These are phyloP conservation scores for Cantharis nigra DNA, from an alignment of 2,888 invertebrate genomes.

Conservation along the genomic window DNA sequence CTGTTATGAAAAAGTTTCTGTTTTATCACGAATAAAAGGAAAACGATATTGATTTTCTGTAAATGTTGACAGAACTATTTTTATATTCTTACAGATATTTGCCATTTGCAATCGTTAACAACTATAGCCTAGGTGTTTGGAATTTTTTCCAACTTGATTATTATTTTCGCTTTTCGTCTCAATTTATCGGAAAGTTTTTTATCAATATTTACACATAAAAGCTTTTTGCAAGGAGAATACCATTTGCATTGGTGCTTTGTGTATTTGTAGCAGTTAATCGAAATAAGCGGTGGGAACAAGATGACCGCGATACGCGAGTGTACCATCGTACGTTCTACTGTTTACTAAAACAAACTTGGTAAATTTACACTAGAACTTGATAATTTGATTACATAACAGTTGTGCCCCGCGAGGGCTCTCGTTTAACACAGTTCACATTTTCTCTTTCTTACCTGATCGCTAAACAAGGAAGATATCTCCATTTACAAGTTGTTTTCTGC, in stretches of 20 bases:
- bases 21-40: not conserved
- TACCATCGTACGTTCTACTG: constrained; percentile 7
- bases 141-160: not conserved
- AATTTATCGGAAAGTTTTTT: not conserved
- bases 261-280: constrained; percentile 17
- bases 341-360: constrained; percentile 28
- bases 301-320: constrained; percentile 20
- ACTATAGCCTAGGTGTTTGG: not conserved
- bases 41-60: not conserved
- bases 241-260: not conserved
- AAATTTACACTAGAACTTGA: constrained; percentile 32
- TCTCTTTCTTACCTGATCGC: constrained; percentile 22
- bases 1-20: not conserved
- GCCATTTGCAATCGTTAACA: not conserved
- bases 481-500: constrained; percentile 20
- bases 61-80: not conserved
- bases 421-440: constrained; percentile 20
- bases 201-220: not conserved
- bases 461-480: constrained; percentile 10
- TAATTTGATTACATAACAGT: constrained; percentile 32
- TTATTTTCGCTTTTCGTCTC: not conserved
- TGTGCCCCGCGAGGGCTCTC: constrained; percentile 18
- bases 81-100: not conserved
- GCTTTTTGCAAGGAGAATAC: not conserved
- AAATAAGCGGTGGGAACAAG: constrained; percentile 23